Base-by-base conservation (phyloP, 2,113 vertebrate genomes). In the Petroica traversi region DNA sequence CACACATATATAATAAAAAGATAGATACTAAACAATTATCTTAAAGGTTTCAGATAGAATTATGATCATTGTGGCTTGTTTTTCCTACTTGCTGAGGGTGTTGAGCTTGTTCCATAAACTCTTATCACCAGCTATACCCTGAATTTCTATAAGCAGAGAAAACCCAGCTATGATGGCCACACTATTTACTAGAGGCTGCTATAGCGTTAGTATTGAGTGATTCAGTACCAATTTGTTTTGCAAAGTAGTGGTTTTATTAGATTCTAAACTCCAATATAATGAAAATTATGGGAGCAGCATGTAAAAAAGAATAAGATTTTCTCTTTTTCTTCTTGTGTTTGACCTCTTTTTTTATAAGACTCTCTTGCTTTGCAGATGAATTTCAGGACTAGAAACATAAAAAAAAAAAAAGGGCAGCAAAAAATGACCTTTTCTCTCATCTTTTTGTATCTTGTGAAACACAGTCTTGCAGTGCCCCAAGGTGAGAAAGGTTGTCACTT, bases 401-500 rank as follows among this genome's bases (percentile, higher is more conserved):
- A 26, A 19, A 45, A 45, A 19, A 17, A 46, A 74, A 45, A 71
- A 38, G 71, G 85, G 51, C 72, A 91, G 46, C 9, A 38, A 80
- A 83, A 88, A 63, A 29, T 94, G 93, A 95, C 94, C 95, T 96
- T 95, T 97, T 95, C 91, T 92, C 62, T 97, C 88, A 95, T 95
- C 78, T 93, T 95, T 93, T 91, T 94, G 23, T 91, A 82, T 93
- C 71, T 92, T 89, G 85, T 95, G 94, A 95, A 96, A 95, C 58
- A 80, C 74, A 88, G 94, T 90, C 90, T 96, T 95, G 76, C 62
- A 89, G 71, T 87, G 89, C 89, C 91, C 54, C 85, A 95, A 89
- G 94, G 96, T 95, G 89, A 93, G 67, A 69, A 88, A 96, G 71
- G 92, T 88, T 92, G 87, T 96, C 93, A 93, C 49, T 85, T 96